Conservation (phyloP, 2,113 vertebrate genomes). For the Pelecanus crispus region DNA sequence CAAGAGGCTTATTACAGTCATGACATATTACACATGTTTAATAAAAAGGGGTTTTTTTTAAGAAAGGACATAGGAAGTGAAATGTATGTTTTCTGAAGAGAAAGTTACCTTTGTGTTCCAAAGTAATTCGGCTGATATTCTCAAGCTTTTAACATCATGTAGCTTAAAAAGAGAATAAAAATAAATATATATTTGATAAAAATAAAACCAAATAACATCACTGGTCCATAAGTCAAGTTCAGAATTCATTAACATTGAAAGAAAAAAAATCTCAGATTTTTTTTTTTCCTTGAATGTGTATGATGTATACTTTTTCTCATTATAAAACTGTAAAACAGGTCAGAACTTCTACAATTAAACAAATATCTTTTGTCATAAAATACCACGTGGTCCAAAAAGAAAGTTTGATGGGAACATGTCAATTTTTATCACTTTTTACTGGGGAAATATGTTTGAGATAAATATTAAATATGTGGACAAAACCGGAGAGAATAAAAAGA, state of each 20-base stretch:
- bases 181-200: neutral
- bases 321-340: neutral
- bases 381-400: rapidly evolving
- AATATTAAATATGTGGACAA: neutral
- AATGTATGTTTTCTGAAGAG: neutral
- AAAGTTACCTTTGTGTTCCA: neutral
- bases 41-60: neutral
- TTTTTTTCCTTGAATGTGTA: neutral
- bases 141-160: neutral
- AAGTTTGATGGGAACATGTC: neutral
- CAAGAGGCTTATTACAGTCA: neutral
- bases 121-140: neutral
- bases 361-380: neutral
- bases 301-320: neutral
- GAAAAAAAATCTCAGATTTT: too few relatives aligned
- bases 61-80: neutral
- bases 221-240: neutral
- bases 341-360: neutral
- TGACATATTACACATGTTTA: neutral
- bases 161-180: neutral
- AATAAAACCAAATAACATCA: neutral
- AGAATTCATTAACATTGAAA: neutral
- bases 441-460: neutral
- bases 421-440: neutral
- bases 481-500: neutral